Evolutionary conservation across 2,797 vertebrate genomes (phyloP).

Genomic region (Glossophaga mutica): DNA sequence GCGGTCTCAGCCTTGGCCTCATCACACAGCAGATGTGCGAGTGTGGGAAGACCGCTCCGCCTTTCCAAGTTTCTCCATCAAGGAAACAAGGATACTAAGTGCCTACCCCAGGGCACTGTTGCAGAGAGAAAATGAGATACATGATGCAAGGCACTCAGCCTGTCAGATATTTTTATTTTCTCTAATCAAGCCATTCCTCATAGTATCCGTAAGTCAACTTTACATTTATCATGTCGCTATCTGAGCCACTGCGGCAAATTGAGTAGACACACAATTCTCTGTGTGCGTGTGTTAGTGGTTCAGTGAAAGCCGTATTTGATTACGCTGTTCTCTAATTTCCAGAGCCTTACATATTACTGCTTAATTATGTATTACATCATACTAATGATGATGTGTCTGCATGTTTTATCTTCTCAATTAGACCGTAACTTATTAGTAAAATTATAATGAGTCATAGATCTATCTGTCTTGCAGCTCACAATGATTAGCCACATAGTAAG

Average conservation of each 20-base stretch:
- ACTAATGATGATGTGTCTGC: constrained; percentile 10
- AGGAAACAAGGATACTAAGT: background rate
- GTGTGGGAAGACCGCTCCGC: background rate
- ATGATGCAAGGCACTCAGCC: background rate
- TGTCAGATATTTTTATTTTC: background rate
- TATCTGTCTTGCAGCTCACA: background rate
- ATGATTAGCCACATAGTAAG: constrained; percentile 27
- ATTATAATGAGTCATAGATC: constrained; percentile 37
- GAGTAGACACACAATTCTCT: background rate
- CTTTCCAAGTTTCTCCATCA: background rate
- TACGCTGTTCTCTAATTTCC: background rate
- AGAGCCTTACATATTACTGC: background rate
- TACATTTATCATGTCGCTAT: background rate
- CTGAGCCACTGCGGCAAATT: background rate
- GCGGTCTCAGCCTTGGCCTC: background rate
- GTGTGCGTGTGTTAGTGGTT: background rate
- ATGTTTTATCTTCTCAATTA: constrained; percentile 24
- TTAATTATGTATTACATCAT: constrained; percentile 43
- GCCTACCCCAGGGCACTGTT: background rate
- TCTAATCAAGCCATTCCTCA: background rate
- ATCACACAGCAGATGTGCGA: background rate
- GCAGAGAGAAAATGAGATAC: background rate
- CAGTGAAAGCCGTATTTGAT: background rate
- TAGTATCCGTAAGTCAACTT: background rate
- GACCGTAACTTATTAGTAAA: constrained; percentile 37